Percentiles rank a stretch among this genome's conserved stretches.
Evolutionary conservation across 2,797 vertebrate genomes (phyloP).

Genomic region (Anguilla marmorata): DNA sequence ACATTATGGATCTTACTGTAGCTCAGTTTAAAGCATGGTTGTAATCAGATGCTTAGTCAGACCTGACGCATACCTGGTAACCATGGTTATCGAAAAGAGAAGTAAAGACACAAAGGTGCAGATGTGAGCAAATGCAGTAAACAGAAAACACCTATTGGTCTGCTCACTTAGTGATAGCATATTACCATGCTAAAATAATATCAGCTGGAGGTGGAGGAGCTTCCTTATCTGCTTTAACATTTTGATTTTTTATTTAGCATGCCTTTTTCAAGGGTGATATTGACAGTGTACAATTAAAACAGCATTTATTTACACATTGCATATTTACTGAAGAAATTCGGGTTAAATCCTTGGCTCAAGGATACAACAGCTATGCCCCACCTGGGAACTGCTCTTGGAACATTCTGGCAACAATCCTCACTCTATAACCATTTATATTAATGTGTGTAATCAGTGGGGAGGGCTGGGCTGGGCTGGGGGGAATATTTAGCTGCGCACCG

Average conservation of each 20-base stretch:
- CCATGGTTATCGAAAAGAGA: constrained; percentile 7
- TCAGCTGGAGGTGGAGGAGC: not conserved
- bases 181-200: not conserved
- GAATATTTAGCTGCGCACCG: not conserved
- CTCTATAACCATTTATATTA: constrained; percentile 1
- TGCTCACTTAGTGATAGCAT: not conserved
- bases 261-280: not conserved
- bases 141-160: not conserved
- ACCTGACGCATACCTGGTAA: not conserved
- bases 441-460: not conserved
- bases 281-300: not conserved
- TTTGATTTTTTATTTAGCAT: not conserved
- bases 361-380: not conserved
- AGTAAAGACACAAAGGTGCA: not conserved
- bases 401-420: not conserved
- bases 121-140: not conserved
- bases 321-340: not conserved
- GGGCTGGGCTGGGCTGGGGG: not conserved
- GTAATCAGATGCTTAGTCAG: not conserved
- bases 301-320: not conserved
- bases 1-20: not conserved
- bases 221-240: not conserved
- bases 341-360: not conserved
- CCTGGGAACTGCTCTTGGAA: not conserved
- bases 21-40: not conserved